Evolutionary conservation across 2,888 invertebrate genomes (phyloP).

Genomic region (Scaptomyza parva): DNA sequence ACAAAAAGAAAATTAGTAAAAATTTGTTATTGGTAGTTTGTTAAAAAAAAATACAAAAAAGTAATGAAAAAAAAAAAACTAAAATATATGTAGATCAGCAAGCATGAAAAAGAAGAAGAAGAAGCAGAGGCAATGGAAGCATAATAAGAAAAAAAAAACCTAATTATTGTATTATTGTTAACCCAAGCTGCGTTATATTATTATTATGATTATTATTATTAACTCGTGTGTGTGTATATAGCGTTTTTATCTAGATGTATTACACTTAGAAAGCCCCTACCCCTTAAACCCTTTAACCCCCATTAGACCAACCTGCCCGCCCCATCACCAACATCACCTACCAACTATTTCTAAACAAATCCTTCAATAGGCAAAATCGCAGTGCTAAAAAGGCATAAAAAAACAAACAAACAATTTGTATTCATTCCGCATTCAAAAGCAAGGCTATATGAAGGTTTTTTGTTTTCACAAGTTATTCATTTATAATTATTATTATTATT

Average conservation of each 20-base stretch:
- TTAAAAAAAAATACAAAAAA: conserved; percentile 64
- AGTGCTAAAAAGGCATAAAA: conserved; percentile 69
- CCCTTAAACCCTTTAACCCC: neutral
- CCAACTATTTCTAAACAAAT: neutral
- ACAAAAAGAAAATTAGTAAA: conserved; percentile 69
- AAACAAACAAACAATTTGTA: conserved; percentile 55
- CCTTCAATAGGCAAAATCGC: conserved; percentile 17
- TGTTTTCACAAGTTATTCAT: conserved; percentile 59
- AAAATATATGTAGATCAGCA: conserved; percentile 56
- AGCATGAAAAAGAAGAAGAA: conserved; percentile 33
- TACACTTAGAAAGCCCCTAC: conserved; percentile 64
- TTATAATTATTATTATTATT: conserved; percentile 51
- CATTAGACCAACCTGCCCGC: conserved; percentile 22
- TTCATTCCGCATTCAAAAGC: conserved; percentile 66
- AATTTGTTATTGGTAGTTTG: conserved; percentile 80
- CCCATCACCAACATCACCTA: conserved; percentile 8
- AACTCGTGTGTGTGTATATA: conserved; percentile 79
- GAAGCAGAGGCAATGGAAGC: conserved; percentile 41
- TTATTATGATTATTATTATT: conserved; percentile 70
- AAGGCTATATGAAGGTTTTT: conserved; percentile 55
- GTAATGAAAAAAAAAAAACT: conserved; percentile 26
- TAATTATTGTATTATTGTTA: conserved; percentile 83
- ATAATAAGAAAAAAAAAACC: conserved; percentile 45
- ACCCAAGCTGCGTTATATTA: conserved; percentile 80
- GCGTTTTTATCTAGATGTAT: conserved; percentile 80